Conservation (phyloP, 2,797 vertebrate species). For the Sebastes diploproa region DNA sequence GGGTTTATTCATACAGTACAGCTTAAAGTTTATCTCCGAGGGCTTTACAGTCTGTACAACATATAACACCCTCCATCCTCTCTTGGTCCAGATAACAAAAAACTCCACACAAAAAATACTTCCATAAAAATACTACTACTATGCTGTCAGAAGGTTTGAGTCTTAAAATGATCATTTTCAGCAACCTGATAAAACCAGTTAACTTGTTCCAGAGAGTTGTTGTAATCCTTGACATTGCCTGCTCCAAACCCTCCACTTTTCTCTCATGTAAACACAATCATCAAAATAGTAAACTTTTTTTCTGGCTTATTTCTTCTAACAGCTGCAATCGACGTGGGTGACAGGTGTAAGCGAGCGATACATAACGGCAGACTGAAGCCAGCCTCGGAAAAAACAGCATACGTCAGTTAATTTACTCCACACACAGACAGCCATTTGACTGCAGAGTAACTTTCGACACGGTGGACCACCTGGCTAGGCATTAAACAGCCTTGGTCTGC, state of each 20-base stretch:
- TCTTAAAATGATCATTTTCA: not conserved
- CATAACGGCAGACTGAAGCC: slow-evolving; percentile 20
- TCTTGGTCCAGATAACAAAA: not conserved
- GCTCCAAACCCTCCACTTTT: not conserved
- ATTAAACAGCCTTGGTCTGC: slow-evolving; percentile 23
- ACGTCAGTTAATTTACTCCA: slow-evolving; percentile 22
- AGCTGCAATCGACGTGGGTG: not conserved
- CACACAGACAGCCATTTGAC: slow-evolving; percentile 23
- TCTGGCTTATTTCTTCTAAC: slow-evolving; percentile 20
- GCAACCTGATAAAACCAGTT: not conserved
- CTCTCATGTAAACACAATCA: not conserved
- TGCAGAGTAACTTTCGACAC: slow-evolving; percentile 22
- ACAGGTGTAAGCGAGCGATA: slow-evolving; percentile 36
- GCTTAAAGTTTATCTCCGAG: not conserved
- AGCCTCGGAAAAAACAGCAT: slow-evolving; percentile 45
- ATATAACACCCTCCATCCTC: not conserved
- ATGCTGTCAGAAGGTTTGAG: not conserved
- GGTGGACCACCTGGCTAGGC: slow-evolving; percentile 48
- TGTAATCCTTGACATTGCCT: not conserved
- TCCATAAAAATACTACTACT: not conserved
- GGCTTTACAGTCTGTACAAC: not conserved
- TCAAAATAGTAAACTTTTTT: not conserved
- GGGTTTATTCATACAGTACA: not conserved
- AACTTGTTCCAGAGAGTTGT: not conserved
- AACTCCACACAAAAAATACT: not conserved